These are phyloP conservation scores for Clarias laeviceps DNA, from an alignment of 2,797 vertebrate species.

Conservation along the genomic window DNA sequence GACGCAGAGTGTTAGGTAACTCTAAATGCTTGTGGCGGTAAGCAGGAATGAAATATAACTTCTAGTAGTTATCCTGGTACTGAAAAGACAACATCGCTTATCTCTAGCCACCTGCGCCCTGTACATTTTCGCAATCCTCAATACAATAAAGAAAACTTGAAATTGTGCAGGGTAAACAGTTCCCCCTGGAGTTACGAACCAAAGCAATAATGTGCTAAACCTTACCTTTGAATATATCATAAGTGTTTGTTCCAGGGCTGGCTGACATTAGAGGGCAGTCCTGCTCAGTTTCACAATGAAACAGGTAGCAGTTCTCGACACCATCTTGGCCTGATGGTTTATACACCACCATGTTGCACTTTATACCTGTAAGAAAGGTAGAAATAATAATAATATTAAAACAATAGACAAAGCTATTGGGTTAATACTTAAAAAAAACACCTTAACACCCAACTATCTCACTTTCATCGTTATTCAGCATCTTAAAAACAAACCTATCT, in stretches of 20 bases:
- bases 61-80: neutral
- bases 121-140: neutral
- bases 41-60: neutral
- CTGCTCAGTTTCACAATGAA: conserved; percentile 81
- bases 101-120: neutral
- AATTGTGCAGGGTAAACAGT: neutral
- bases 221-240: conserved; percentile 84
- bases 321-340: conserved; percentile 63
- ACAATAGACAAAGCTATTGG: too few relatives aligned
- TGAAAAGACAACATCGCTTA: neutral
- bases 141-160: neutral
- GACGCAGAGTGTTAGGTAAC: neutral
- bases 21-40: neutral
- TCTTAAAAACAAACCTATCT: neutral
- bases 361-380: conserved; percentile 73
- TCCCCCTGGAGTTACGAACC: neutral
- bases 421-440: too few relatives aligned
- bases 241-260: conserved; percentile 73
- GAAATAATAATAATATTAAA: too few relatives aligned
- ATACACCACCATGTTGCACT: conserved; percentile 86
- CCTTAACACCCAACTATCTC: neutral
- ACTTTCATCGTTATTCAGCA: neutral
- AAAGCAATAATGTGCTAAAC: neutral
- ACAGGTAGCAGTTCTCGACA: conserved; percentile 84
- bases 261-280: conserved; percentile 81